These are phyloP conservation scores for Argyresthia goedartella DNA, from an alignment of 2,888 invertebrate genomes.

Conservation along the genomic window DNA sequence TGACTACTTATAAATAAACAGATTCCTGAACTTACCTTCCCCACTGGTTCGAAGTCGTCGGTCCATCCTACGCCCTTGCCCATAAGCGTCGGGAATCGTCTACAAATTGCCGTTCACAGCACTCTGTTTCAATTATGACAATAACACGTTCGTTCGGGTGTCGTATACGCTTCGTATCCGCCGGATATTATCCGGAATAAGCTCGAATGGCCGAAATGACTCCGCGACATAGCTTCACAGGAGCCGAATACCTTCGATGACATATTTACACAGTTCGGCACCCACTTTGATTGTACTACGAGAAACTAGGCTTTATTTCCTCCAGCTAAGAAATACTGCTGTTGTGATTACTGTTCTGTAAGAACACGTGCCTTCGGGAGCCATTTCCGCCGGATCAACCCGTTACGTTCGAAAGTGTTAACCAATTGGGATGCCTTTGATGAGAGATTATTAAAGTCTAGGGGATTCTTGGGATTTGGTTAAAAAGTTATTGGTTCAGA, in stretches of 20 bases:
- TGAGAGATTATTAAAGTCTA: slow-evolving; percentile 25
- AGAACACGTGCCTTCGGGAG: slow-evolving; percentile 19
- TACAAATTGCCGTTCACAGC: slow-evolving; percentile 39
- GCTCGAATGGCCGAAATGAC: slow-evolving; percentile 13
- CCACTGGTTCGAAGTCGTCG: too few species aligned
- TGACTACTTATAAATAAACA: not conserved
- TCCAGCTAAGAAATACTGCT: slow-evolving; percentile 8
- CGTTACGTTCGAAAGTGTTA: slow-evolving; percentile 44
- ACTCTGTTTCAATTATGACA: slow-evolving; percentile 61
- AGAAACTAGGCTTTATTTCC: not conserved
- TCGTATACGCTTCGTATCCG: slow-evolving; percentile 44
- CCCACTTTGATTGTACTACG: too few species aligned
- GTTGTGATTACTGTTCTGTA: not conserved
- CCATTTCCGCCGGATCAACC: slow-evolving; percentile 52
- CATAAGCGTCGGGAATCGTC: not conserved
- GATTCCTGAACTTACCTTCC: not conserved
- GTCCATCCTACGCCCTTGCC: too few species aligned
- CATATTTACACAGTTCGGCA: slow-evolving; percentile 35
- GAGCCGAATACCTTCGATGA: slow-evolving; percentile 53
- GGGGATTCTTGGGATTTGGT: slow-evolving; percentile 19
- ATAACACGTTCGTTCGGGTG: slow-evolving; percentile 32
- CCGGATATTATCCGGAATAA: slow-evolving; percentile 57
- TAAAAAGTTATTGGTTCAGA: not conserved
- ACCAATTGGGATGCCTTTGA: slow-evolving; percentile 48
- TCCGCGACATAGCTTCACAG: slow-evolving; percentile 21